A percentile compares a stretch with the other conserved stretches of the same genome.
Conservation (phyloP, 2,113 vertebrate genomes). For the Nothobranchius kuhntae region DNA sequence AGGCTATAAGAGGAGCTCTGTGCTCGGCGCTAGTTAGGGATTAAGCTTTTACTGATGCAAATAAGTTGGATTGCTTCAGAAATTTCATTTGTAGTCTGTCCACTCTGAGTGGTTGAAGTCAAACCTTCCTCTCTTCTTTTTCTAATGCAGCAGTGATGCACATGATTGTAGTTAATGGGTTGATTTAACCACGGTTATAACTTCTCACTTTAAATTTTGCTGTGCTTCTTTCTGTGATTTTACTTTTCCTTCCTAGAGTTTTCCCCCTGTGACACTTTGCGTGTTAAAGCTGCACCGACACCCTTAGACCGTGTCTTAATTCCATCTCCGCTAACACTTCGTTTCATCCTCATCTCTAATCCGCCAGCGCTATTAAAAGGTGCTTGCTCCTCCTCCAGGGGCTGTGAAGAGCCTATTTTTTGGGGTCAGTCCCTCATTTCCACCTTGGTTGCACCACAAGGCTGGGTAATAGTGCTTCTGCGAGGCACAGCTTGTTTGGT, state of each 20-base stretch:
- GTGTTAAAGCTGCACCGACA: slow-evolving; percentile 7
- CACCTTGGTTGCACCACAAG: slow-evolving; percentile 25
- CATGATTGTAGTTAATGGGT: slow-evolving; percentile 48
- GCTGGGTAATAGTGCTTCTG: slow-evolving; percentile 19
- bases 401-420: slow-evolving; percentile 36
- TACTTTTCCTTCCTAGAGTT: slow-evolving; percentile 28
- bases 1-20: slow-evolving; percentile 40
- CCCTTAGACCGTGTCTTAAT: slow-evolving; percentile 65
- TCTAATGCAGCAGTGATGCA: slow-evolving; percentile 47
- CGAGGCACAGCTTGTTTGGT: slow-evolving; percentile 25
- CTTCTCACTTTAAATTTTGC: slow-evolving; percentile 54
- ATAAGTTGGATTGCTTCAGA: slow-evolving; percentile 52
- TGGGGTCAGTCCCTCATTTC: slow-evolving; percentile 21
- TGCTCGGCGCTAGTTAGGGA: slow-evolving; percentile 56
- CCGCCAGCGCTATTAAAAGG: slow-evolving; percentile 83
- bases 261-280: slow-evolving; percentile 25
- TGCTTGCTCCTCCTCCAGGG: slow-evolving; percentile 24
- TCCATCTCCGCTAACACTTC: slow-evolving; percentile 80
- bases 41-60: slow-evolving; percentile 60
- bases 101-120: slow-evolving; percentile 40
- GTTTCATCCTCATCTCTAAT: slow-evolving; percentile 75
- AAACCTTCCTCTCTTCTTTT: slow-evolving; percentile 45
- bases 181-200: slow-evolving; percentile 24
- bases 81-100: slow-evolving; percentile 60
- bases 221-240: slow-evolving; percentile 12